Base-by-base conservation (phyloP, 2,888 invertebrate species). In the Hyposoter dolosus region DNA sequence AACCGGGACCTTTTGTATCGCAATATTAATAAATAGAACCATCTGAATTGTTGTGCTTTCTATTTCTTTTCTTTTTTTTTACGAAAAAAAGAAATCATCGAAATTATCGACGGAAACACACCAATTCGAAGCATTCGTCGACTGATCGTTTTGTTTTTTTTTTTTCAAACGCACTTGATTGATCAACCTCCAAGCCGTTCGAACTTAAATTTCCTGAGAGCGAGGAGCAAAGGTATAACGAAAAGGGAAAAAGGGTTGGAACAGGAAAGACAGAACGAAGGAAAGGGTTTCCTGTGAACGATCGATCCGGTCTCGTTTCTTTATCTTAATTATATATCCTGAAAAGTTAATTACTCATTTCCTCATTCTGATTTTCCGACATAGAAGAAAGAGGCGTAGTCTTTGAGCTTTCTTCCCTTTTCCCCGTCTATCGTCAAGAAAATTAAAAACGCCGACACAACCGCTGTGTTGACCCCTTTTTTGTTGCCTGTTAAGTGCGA, bases 291-390 rank as follows among this genome's bases (percentile, higher is more conserved):
- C 82, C 89, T 83, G 74, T 83, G 81, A 80, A 87, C 90, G 90
- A 92, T 92, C 90, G 89, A 91, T 89, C 89, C 88, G 91, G 91
- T 93, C 90, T 91, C 88, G 88, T 87, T 88, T 91, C 90, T 92
- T 93, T 93, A 93, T 93, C 93, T 93, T 93, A 93, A 93, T 93
- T 93, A 93, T 86, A 72, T 83, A 86, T 93, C 92, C 91, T 89
- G 91, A 91, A 92, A 93, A 93, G 93, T 93, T 93, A 93, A 93
- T 93, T 93, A 92, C 90, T 92, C 93, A 93, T 93, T 92, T 92
- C 92, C 91, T 91, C 90, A 86, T 88, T 87, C 19, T 72, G 32
- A 17, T 19, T 53, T 87, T 56, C 69, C n/a, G 66, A 40, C 60
- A 28, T 43, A 12, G 17, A 50, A 50, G 72, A 82, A 40, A 53